Conservation (phyloP, 2,888 invertebrate genomes). For the Thymelicus sylvestris region DNA sequence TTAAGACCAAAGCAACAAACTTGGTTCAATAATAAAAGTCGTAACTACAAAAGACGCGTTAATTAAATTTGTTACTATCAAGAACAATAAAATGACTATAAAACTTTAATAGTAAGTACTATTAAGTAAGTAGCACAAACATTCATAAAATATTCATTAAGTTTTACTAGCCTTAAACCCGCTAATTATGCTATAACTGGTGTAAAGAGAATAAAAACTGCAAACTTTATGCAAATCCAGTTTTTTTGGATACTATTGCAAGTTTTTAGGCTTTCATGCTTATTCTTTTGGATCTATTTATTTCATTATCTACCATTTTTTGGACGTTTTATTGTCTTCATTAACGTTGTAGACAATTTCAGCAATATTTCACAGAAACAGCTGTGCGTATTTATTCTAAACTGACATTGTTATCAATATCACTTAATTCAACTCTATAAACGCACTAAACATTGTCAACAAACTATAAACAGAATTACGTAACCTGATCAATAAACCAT, state of each 20-base stretch:
- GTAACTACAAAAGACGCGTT: constrained; percentile 14
- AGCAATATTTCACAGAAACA: too few relatives aligned
- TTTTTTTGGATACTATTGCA: background rate
- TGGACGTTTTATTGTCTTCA: too few relatives aligned
- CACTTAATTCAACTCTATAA: background rate
- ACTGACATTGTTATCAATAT: background rate
- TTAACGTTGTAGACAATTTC: too few relatives aligned
- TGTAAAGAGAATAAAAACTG: background rate
- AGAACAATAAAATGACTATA: constrained; percentile 20
- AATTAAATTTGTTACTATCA: constrained; percentile 28
- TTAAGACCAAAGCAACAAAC: background rate
- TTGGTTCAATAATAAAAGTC: background rate
- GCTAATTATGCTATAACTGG: background rate
- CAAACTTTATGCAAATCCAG: background rate
- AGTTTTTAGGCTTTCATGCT: background rate
- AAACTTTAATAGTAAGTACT: constrained; percentile 19
- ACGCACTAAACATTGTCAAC: background rate
- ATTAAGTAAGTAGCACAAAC: background rate
- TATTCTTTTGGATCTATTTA: background rate
- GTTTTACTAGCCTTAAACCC: background rate
- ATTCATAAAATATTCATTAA: constrained; percentile 3
- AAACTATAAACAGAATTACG: background rate
- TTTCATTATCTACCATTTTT: too few relatives aligned
- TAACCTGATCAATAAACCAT: constrained; percentile 15
- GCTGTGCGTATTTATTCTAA: too few relatives aligned